Evolutionary conservation across 2,113 vertebrate genomes (phyloP).

Genomic region (Formicarius rufipectus): DNA sequence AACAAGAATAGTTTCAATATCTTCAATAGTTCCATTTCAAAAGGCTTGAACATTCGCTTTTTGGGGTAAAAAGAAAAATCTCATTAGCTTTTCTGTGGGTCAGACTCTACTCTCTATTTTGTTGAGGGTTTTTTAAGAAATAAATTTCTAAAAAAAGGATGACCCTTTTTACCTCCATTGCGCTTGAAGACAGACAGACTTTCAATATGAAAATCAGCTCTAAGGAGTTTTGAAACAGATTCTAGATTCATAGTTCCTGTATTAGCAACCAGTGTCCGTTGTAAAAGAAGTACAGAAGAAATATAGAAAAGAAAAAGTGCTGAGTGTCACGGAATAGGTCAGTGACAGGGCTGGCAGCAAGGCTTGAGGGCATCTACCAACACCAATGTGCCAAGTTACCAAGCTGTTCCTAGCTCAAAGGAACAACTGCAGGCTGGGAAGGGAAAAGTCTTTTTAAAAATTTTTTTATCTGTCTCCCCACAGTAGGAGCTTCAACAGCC

Average conservation of each 20-base stretch:
- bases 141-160: not conserved
- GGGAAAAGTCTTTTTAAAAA: accelerated
- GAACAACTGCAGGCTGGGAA: accelerated
- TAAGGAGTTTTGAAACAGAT: not conserved
- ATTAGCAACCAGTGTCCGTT: no score
- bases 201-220: not conserved
- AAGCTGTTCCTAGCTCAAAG: no score
- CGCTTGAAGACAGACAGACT: not conserved
- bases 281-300: not conserved
- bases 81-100: not conserved
- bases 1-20: no score
- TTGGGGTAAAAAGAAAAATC: not conserved
- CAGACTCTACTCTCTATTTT: not conserved
- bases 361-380: no score
- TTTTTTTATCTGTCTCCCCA: no score
- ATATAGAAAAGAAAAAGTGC: not conserved
- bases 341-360: no score
- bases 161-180: not conserved
- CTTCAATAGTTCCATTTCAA: not conserved
- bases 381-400: no score
- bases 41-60: not conserved
- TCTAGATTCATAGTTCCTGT: not conserved
- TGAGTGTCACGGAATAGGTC: no score
- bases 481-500: not conserved
- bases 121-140: not conserved